Conservation (phyloP, 2,113 vertebrate genomes). For the Pyrgilauda ruficollis region DNA sequence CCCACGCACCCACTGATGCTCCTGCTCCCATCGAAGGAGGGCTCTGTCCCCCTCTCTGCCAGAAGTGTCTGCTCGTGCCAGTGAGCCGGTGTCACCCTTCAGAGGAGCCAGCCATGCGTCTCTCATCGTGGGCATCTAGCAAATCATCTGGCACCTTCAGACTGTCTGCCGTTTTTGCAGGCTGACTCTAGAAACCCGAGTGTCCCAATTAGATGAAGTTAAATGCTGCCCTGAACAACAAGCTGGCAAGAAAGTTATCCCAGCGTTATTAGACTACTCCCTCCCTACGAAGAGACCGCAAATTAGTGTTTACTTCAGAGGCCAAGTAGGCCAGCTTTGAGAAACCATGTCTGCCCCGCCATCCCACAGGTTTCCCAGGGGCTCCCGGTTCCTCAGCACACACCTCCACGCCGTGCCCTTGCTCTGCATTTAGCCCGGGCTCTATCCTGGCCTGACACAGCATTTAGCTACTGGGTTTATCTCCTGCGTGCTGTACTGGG, state of each 20-base stretch:
- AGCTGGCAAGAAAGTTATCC: not conserved
- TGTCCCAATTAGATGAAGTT: not conserved
- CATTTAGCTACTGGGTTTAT: not conserved
- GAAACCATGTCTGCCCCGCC: accelerated
- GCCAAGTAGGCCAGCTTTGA: not conserved
- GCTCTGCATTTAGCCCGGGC: not conserved
- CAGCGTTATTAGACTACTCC: not conserved
- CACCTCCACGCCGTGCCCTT: not conserved
- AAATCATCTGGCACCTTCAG: not conserved
- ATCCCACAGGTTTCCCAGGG: not conserved
- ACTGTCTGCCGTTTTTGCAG: not conserved
- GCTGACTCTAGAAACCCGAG: not conserved
- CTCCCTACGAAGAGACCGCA: not conserved
- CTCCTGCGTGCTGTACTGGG: not conserved
- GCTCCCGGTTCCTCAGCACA: not conserved
- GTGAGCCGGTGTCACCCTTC: accelerated
- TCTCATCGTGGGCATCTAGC: accelerated
- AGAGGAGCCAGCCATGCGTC: accelerated
- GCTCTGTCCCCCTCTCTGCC: not conserved
- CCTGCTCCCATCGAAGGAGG: accelerated
- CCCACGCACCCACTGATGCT: accelerated
- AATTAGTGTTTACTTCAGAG: conserved; percentile 18
- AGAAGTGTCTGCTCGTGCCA: not conserved
- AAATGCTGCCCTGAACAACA: not conserved
- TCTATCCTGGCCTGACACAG: not conserved